Evolutionary conservation across 2,888 invertebrate species (phyloP), one percentile per base, ranked within the genome.

Genomic region (Ormyrus pomaceus): DNA sequence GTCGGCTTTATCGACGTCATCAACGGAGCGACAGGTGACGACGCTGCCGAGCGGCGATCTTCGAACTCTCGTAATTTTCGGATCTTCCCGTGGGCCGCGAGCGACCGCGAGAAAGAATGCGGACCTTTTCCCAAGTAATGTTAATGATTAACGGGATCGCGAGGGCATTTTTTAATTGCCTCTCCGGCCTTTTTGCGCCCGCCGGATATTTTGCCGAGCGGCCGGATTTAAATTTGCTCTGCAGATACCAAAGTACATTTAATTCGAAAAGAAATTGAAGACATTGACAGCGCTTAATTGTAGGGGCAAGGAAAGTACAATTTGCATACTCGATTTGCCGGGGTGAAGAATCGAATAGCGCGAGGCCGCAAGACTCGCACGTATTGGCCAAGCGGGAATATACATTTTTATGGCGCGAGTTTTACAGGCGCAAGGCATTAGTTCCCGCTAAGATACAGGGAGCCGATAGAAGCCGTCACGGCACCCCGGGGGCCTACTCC

Each of bases 401-500:
- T 84, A 79, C 82, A 83, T 86, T 86, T 87, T 86, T 84, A 82
- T 83, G 82, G 81, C 80, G 51, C 79, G 70, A 84, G 84, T 84
- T 86, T 86, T 83, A 85, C 81, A 82, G 79, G 82, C 84, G 82
- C 82, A 76, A 82, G 82, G 84, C 87, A 88, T 88, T 88, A 87
- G 87, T 89, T 87, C 84, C 82, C 83, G 83, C 84, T 82, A 84
- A 87, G 87, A 86, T 87, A 87, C 84, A 58, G 86, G 83, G 83
- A 81, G 84, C 84, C 86, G 86, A 87, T 87, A 86, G 79, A 84
- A 82, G 34, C 83, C 80, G 68, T 82, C 84, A 87, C 83, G 86
- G 86, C 85, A 86, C 90, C 88, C 90, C 65, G 80, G 89, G 88
- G 90, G 84, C 86, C 86, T 83, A 87, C 87, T 86, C 76, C 81